Evolutionary conservation across 2,797 vertebrate genomes (phyloP).

Genomic region (Malurus splendens): DNA sequence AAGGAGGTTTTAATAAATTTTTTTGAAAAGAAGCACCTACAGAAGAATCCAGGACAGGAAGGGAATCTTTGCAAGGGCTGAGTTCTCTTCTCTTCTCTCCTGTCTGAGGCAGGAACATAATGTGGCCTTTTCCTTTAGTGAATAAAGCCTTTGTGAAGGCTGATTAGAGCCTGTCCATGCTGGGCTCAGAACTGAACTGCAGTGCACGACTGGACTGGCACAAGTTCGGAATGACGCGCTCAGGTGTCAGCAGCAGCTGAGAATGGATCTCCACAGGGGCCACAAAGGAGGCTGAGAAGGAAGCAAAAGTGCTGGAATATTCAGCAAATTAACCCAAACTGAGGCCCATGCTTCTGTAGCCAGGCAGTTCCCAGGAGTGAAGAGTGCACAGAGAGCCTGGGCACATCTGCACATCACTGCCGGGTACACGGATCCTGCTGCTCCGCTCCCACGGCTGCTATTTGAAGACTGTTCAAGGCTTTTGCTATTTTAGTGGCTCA

Average conservation of each 20-base stretch:
- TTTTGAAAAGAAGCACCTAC: background rate
- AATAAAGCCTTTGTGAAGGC: conserved; percentile 9
- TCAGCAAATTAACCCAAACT: background rate
- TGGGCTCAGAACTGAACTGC: background rate
- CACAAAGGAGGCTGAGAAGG: background rate
- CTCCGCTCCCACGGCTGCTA: conserved; percentile 50
- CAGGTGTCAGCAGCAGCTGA: background rate
- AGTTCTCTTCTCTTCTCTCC: background rate
- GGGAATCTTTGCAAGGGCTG: background rate
- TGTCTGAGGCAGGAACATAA: background rate
- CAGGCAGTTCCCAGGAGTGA: background rate
- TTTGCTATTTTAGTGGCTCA: conserved; percentile 51
- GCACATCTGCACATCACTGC: conserved; percentile 18
- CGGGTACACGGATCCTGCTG: background rate
- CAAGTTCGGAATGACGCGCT: background rate
- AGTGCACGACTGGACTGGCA: background rate
- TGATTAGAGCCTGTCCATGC: background rate
- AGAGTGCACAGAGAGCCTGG: background rate
- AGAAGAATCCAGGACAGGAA: background rate
- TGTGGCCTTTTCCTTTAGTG: background rate
- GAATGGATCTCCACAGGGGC: background rate
- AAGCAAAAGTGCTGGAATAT: background rate
- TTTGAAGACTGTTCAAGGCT: conserved; percentile 47
- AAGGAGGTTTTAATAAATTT: background rate
- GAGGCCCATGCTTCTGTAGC: background rate